A percentile compares a stretch with the other conserved stretches of the same genome.
Evolutionary conservation across 2,888 invertebrate species (phyloP).

Genomic region (Clusia tigrina): DNA sequence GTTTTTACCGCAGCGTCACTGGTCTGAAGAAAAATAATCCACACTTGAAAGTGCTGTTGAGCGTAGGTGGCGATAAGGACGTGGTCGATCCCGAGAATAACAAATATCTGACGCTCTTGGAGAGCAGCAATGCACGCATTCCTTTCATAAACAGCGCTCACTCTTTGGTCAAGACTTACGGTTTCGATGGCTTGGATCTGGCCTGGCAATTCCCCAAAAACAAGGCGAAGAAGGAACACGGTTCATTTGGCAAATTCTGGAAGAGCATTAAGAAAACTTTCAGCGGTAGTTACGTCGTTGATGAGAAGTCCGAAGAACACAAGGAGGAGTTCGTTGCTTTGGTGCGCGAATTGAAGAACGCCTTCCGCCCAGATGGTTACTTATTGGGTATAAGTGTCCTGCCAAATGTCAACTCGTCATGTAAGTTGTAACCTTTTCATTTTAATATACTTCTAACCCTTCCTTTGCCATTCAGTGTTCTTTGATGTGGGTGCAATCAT

Average conservation of each 20-base stretch:
- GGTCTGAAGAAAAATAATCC: slow-evolving; percentile 76
- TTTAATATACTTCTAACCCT: slow-evolving; percentile 29
- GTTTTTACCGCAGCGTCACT: slow-evolving; percentile 76
- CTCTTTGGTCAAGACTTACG: slow-evolving; percentile 75
- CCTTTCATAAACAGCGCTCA: slow-evolving; percentile 81
- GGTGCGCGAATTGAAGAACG: slow-evolving; percentile 77
- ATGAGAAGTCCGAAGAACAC: slow-evolving; percentile 82
- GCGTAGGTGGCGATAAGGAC: slow-evolving; percentile 82
- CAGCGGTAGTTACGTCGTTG: slow-evolving; percentile 74
- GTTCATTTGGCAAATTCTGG: slow-evolving; percentile 73
- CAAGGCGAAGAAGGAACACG: slow-evolving; percentile 79
- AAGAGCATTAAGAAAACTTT: slow-evolving; percentile 80
- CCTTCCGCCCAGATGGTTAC: slow-evolving; percentile 74
- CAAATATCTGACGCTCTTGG: slow-evolving; percentile 77
- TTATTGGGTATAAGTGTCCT: slow-evolving; percentile 74
- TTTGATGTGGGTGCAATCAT: slow-evolving; percentile 79
- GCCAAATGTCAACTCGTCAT: slow-evolving; percentile 78
- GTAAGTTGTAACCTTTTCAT: slow-evolving; percentile 65
- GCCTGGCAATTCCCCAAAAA: slow-evolving; percentile 85
- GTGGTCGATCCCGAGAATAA: slow-evolving; percentile 68
- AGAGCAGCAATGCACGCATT: slow-evolving; percentile 76
- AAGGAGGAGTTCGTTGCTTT: slow-evolving; percentile 81
- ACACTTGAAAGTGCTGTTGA: slow-evolving; percentile 75
- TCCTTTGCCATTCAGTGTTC: slow-evolving; percentile 69
- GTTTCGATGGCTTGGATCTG: slow-evolving; percentile 87